A percentile compares a stretch with the other conserved stretches of the same genome.
These are phyloP conservation scores for Bos javanicus DNA, from an alignment of 2,113 vertebrate species.

Conservation along the genomic window DNA sequence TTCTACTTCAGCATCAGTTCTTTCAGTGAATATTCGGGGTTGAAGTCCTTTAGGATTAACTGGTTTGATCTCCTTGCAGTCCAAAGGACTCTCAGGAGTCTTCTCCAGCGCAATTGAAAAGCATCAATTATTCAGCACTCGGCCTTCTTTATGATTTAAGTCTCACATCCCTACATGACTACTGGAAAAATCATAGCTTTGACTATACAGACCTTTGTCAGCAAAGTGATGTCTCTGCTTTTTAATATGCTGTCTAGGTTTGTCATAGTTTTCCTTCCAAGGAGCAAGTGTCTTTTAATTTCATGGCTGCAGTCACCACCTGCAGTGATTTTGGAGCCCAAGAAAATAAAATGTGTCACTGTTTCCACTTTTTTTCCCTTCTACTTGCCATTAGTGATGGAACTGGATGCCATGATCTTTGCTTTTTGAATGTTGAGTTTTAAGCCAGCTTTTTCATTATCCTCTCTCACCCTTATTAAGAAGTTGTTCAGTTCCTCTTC, in stretches of 20 bases:
- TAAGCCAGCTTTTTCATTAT: neutral
- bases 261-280: neutral
- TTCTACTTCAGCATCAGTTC: neutral
- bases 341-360: neutral
- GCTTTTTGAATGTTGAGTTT: neutral
- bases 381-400: neutral
- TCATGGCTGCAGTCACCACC: neutral
- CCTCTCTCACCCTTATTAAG: neutral
- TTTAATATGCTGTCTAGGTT: neutral
- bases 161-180: neutral
- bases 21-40: neutral
- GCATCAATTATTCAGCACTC: neutral
- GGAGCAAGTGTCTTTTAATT: neutral
- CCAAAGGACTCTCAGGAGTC: neutral
- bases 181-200: neutral
- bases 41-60: neutral
- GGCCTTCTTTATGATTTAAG: neutral
- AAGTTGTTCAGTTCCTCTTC: neutral
- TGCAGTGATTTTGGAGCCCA: neutral
- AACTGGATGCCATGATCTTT: neutral
- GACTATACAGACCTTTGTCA: neutral
- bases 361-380: neutral
- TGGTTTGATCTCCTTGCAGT: neutral
- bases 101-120: neutral
- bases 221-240: neutral